These are phyloP conservation scores for Anastrepha ludens DNA, from an alignment of 1,140 invertebrate genomes.

Conservation along the genomic window DNA sequence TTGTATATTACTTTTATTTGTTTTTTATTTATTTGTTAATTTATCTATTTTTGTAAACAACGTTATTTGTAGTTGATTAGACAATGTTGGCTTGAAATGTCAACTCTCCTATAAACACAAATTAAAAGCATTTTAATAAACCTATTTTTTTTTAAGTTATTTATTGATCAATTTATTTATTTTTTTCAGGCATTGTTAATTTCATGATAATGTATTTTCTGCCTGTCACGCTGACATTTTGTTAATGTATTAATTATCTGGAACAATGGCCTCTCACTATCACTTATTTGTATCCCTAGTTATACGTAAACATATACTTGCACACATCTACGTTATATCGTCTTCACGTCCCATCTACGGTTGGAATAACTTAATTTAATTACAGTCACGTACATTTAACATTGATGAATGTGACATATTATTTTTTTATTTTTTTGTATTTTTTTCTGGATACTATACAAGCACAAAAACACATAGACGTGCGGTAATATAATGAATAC, in stretches of 20 bases:
- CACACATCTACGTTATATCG: too few species aligned
- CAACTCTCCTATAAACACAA: background rate
- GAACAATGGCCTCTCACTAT: background rate
- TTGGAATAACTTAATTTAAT: background rate
- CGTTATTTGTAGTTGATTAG: background rate
- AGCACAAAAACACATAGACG: background rate
- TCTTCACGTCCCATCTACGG: too few species aligned
- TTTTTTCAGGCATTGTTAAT: background rate
- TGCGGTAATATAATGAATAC: background rate
- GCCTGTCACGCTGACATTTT: conserved; percentile 7
- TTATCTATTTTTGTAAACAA: too few species aligned
- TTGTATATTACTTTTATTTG: too few species aligned
- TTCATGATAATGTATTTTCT: background rate
- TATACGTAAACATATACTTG: background rate
- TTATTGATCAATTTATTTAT: background rate
- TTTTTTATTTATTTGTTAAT: too few species aligned
- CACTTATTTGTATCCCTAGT: background rate
- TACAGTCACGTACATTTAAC: background rate
- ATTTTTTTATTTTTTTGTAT: too few species aligned
- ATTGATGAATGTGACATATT: background rate
- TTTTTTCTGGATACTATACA: background rate
- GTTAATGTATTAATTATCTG: conserved; percentile 20
- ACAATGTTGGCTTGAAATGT: background rate
- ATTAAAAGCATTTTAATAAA: background rate
- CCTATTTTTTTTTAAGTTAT: background rate